Base-by-base conservation (phyloP, 1,140 invertebrate genomes). In the Sweltsa coloradensis region DNA sequence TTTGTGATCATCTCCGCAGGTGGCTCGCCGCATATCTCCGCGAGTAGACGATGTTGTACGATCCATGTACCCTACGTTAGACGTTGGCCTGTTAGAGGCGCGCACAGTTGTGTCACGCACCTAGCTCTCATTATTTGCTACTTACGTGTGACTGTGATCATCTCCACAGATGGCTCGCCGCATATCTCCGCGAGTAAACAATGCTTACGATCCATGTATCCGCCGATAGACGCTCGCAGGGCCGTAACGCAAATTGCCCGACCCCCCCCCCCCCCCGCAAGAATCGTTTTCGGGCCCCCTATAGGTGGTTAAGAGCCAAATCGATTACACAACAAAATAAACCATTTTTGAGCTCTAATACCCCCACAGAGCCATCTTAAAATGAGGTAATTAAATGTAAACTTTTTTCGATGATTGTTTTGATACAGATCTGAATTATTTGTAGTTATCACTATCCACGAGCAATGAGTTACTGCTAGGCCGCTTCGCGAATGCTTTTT, bases 31-130 rank as follows among this genome's bases (percentile, higher is more conserved):
- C 47, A 82, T 85, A 49, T 77, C 76, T 51, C 74, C 78, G 44
- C 65, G 80, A 40, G 80, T 84, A 0, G 82, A 85, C 59, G 82
- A 84, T 55, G 78, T 85, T 27, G 78, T 84, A 0, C 65, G 73
- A 41, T 76, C 78, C 44, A 77, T 85, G 71, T 83, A 82, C 60
- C 81, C 81, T 13, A 80, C 81, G 7, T 58, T 85, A 50, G 80
- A 85, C 62, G 75, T 81, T 5, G 63, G 78, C 21, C 61, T 84
- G 2, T 62, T 85, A 31, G 81, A 85, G 63, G 79, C 81, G 2
- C 72, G 81, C 60, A 79, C 79, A 44, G 74, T 75, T 22, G 77
- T 14, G 79, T 85, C 7, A 79, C 75, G 34, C 79, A 83, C 57
- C 69, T 85, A 36, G 78, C 79, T 2, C 52, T 75, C 4, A 67